Percentiles rank a stretch among this genome's conserved stretches.
phyloP scores from a whole-genome alignment of 2,888 invertebrate genomes.

The Galerucella calmariensis region DNA sequence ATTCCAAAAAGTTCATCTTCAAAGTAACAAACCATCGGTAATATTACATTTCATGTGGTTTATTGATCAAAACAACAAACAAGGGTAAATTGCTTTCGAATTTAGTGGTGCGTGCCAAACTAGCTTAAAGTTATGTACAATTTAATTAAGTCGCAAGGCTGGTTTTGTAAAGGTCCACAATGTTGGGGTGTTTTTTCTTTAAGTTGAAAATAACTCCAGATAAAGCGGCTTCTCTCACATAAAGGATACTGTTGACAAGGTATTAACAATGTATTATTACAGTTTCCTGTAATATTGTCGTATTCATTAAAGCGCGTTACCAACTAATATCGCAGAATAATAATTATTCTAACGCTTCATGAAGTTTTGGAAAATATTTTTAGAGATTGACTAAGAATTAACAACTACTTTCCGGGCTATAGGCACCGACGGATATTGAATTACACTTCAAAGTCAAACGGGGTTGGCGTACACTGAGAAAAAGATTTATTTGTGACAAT shows the following conservation, averaged over 20 bases:
- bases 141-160: conserved; percentile 17
- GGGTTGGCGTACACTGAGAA: no score
- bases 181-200: not conserved
- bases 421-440: no score
- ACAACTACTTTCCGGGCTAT: no score
- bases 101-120: conserved; percentile 25
- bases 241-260: conserved; percentile 12
- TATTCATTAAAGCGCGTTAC: no score
- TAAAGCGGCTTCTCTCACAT: conserved; percentile 9
- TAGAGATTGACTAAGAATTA: no score
- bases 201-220: not conserved
- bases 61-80: conserved; percentile 29
- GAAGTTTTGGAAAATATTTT: no score
- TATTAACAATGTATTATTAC: no score
- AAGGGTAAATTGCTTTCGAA: conserved; percentile 17
- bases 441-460: no score
- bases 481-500: no score
- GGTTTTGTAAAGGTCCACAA: not conserved
- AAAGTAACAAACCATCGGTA: not conserved
- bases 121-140: conserved; percentile 26
- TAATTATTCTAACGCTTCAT: no score
- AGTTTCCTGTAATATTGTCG: no score
- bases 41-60: conserved; percentile 19
- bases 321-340: no score
- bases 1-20: not conserved